Evolutionary conservation across 2,888 invertebrate genomes (phyloP).

Genomic region (Tetanocera ferruginea): DNA sequence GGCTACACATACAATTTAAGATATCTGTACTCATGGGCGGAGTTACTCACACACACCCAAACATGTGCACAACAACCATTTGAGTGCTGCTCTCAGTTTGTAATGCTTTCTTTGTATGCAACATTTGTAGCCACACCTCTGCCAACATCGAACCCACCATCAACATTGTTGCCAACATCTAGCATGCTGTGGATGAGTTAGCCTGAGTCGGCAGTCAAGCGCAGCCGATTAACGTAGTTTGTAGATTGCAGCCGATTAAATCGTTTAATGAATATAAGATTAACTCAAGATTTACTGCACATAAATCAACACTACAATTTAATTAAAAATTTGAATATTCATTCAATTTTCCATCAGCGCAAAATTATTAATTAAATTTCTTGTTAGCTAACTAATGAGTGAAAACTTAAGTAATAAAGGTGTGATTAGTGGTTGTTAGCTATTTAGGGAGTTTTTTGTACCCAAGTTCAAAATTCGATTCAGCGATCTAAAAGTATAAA

Average conservation of each 20-base stretch:
- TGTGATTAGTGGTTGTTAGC: no score
- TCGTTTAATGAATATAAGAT: slow-evolving; percentile 14
- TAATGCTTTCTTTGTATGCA: background rate
- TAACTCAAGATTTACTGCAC: background rate
- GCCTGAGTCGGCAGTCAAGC: no score
- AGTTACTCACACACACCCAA: no score
- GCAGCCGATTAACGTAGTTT: background rate
- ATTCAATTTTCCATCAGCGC: no score
- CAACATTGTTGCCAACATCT: background rate
- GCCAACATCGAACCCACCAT: slow-evolving; percentile 21
- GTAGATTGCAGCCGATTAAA: background rate
- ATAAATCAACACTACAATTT: slow-evolving; percentile 3
- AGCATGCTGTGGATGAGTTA: background rate
- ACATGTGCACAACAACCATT: background rate
- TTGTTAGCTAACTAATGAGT: no score
- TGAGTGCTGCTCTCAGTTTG: background rate
- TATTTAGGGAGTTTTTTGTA: no score
- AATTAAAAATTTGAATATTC: background rate
- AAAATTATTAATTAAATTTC: no score
- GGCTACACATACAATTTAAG: no score
- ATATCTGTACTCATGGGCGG: no score
- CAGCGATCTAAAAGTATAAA: no score
- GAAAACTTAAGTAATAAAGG: no score
- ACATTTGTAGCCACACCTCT: slow-evolving; percentile 17
- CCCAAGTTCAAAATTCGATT: no score